Base-by-base conservation (phyloP, 2,888 invertebrate genomes). In the Mesorhabditis sp. region DNA sequence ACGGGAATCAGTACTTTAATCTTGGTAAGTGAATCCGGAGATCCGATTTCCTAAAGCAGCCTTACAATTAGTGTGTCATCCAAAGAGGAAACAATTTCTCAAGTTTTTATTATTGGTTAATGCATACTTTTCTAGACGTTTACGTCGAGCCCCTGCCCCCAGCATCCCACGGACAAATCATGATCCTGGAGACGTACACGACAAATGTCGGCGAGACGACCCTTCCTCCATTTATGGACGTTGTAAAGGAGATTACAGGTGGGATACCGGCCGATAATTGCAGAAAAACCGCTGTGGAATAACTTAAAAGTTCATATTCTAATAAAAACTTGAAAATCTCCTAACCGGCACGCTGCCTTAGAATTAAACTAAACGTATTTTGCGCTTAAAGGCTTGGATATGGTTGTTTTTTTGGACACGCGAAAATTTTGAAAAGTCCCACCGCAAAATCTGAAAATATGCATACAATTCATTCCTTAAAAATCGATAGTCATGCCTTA, bases 101-200 rank as follows among this genome's bases (percentile, higher is more conserved):
- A 63, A 2, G 5, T 43, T 45, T n/a, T 28, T 43, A 10, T n/a
- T 45, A 62, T 65, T 69, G 81, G 83, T 80, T 79, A 28, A 28
- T 28, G 28, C 28, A 1, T 28, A 28, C 28, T 28, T 28, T 28
- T 69, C 72, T 84, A 74, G 84, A 84, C 76, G 80, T 82, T 70
- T 84, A 81, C 79, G 76, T 76, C 67, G 77, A 81, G 42, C 84
- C 84, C 4, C 76, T 82, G 43, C 84, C 84, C 28, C 82, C 83
- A 62, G 73, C 75, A 28, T 72, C 73, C 50, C 69, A 76, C 41
- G 79, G 79, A 28, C 71, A 76, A 15, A 67, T 84, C 66, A 82
- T 85, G 75, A 82, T 85, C 67, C 74, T 84, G 73, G 84, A 84
- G 76, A 83, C 83, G 43, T 85, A 84, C 69, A 84, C 84, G 15